Percentiles rank a stretch among this genome's conserved stretches.
These are phyloP conservation scores for Pseudopleuronectes americanus DNA, from an alignment of 2,797 vertebrate species.

Conservation along the genomic window DNA sequence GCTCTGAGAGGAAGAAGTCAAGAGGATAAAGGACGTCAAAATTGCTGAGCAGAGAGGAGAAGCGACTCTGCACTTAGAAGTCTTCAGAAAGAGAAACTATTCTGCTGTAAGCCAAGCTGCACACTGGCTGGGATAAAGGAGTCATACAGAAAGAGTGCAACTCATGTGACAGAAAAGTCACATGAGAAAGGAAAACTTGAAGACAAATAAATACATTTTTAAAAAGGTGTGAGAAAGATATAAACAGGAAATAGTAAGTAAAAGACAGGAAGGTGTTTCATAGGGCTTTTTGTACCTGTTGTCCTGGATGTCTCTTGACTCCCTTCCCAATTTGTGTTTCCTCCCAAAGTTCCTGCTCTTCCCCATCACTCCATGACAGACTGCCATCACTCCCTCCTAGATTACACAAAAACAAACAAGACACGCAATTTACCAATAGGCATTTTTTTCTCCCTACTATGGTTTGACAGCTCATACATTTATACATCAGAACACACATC, in stretches of 20 bases:
- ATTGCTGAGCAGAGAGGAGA: background rate
- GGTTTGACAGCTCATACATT: background rate
- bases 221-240: too few species aligned
- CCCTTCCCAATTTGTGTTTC: constrained; percentile 93
- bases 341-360: constrained; percentile 90
- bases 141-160: background rate
- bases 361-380: constrained; percentile 79
- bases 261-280: background rate
- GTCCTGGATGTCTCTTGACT: constrained; percentile 84
- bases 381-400: constrained; percentile 74
- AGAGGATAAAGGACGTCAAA: constrained; percentile 5
- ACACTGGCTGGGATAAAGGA: background rate
- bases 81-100: background rate
- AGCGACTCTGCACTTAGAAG: background rate
- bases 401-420: constrained; percentile 29
- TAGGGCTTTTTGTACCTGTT: constrained; percentile 61
- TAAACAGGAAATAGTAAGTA: too few species aligned
- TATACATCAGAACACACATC: background rate
- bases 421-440: background rate
- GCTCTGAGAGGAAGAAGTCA: constrained; percentile 56
- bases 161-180: background rate
- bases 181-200: background rate
- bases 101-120: too few species aligned
- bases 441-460: too few species aligned
- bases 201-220: too few species aligned